Base-by-base conservation (phyloP, 1,140 invertebrate species). In the Tribolium madens region DNA sequence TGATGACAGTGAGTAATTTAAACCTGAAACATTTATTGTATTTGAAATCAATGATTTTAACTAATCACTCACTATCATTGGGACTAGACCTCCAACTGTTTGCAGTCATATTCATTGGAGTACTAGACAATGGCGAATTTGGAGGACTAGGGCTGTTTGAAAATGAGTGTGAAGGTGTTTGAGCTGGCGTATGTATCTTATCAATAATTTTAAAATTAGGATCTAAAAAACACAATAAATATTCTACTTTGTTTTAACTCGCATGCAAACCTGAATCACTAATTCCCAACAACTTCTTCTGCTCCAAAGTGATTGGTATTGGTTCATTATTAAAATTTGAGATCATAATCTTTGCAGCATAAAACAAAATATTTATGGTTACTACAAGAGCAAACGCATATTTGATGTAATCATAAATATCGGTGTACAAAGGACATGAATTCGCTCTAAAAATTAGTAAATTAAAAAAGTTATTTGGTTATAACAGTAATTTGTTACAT, bases 301-400 rank as follows among this genome's bases (percentile, higher is more conserved):
- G 87, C 71, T 81, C 74, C 14, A 81, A 75, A 9, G 84, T 88
- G 2, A 86, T 84, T 5, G 79, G 36, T 7, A 87, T 79, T 31
- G 81, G 81, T 52, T 85, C 82, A 1, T 76, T 77, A 21, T 73
- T 75, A 3, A 86, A 75, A 36, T 83, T 74, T 69, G 85, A 83
- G 69, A 81, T 83, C 14, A 86, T 48, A 79, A 87, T 87, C 73
- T 84, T 85, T 18, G 53, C 79, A 47, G 88, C 78, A 77, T 88
- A 86, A 76, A 85, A 87, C 2, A 86, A 3, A 0, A 84, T 78
- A 79, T 88, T 88, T 0, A 88, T 76, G 2, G 74, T 80, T 1
- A 86, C 76, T 26, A 86, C 50, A 9, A 81, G 14, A 15, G 82
- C 77, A 0, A 84, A 18, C 2, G 76, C 33, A 78, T 84, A 87